phyloP scores from a whole-genome alignment of 1,140 invertebrate genomes.

The Drosophila carrolli region DNA sequence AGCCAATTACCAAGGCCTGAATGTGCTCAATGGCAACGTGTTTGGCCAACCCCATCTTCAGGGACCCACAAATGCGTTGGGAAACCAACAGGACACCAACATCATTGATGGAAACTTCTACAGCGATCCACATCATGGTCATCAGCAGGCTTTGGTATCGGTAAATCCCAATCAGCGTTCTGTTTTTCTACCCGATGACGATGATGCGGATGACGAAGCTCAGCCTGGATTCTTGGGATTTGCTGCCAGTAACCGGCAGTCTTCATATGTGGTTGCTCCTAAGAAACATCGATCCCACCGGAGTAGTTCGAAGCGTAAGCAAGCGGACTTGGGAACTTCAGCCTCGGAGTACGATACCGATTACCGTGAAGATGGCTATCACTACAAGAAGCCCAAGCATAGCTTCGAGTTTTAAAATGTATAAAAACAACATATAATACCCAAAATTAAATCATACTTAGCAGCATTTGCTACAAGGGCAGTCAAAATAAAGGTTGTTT shows the following conservation, averaged over 20 bases:
- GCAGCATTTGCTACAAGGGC: slow-evolving; percentile 65
- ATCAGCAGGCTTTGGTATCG: slow-evolving; percentile 16
- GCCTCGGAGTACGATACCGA: slow-evolving; percentile 56
- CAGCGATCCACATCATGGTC: slow-evolving; percentile 41
- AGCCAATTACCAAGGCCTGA: slow-evolving; percentile 70
- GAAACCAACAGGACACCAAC: slow-evolving; percentile 70
- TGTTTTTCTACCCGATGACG: slow-evolving; percentile 41
- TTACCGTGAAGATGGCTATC: slow-evolving; percentile 65
- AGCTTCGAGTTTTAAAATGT: slow-evolving; percentile 22
- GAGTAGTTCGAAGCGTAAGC: not conserved
- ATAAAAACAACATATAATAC: not conserved
- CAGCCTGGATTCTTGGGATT: slow-evolving; percentile 42
- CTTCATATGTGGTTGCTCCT: slow-evolving; percentile 38
- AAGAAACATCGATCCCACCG: slow-evolving; percentile 13
- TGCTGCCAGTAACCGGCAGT: slow-evolving; percentile 42
- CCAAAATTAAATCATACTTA: slow-evolving; percentile 51
- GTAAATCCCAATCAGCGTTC: slow-evolving; percentile 53
- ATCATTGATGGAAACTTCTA: slow-evolving; percentile 75
- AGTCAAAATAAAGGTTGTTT: slow-evolving; percentile 11
- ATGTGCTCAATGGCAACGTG: slow-evolving; percentile 63
- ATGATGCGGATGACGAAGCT: slow-evolving; percentile 54
- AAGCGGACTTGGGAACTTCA: slow-evolving; percentile 29
- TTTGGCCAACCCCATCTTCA: slow-evolving; percentile 62
- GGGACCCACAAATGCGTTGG: slow-evolving; percentile 45
- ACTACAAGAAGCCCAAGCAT: slow-evolving; percentile 63